Conservation (phyloP, 1,140 invertebrate genomes). For the Fragariocoptes setiger region DNA sequence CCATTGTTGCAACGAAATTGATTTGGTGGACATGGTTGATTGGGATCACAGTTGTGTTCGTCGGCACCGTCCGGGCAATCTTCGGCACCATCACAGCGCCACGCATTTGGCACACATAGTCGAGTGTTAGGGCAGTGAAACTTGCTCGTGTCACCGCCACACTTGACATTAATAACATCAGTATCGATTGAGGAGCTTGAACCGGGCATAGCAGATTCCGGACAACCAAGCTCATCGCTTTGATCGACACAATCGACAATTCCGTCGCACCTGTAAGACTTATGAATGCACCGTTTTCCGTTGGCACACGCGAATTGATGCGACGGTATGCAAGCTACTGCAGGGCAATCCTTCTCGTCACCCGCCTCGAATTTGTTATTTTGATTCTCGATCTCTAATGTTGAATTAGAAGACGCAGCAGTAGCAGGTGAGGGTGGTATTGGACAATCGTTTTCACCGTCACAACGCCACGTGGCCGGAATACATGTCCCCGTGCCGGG, state of each 20-base stretch:
- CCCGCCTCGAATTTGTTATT: constrained; percentile 91
- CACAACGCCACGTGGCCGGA: constrained; percentile 63
- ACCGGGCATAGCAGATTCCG: constrained; percentile 26
- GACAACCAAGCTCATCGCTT: constrained; percentile 57
- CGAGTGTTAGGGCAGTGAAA: constrained; percentile 35
- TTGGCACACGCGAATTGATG: constrained; percentile 81
- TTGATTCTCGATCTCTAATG: no score
- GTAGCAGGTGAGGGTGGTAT: not conserved
- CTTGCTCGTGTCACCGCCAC: constrained; percentile 46
- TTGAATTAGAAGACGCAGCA: no score
- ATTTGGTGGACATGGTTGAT: constrained; percentile 16
- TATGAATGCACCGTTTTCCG: constrained; percentile 60
- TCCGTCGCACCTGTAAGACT: constrained; percentile 71
- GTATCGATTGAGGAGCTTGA: not conserved
- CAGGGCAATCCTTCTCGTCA: constrained; percentile 82
- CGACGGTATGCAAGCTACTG: constrained; percentile 57
- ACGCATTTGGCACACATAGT: constrained; percentile 65
- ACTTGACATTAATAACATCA: no score
- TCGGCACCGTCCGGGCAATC: constrained; percentile 77
- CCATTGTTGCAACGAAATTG: constrained; percentile 31
- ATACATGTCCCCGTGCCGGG: constrained; percentile 70
- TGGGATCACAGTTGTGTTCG: constrained; percentile 47
- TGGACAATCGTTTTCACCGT: constrained; percentile 59
- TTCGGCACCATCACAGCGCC: constrained; percentile 67
- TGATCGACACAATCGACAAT: constrained; percentile 67